phyloP scores from a whole-genome alignment of 2,113 vertebrate species.

The Trematocara nigrifrons region DNA sequence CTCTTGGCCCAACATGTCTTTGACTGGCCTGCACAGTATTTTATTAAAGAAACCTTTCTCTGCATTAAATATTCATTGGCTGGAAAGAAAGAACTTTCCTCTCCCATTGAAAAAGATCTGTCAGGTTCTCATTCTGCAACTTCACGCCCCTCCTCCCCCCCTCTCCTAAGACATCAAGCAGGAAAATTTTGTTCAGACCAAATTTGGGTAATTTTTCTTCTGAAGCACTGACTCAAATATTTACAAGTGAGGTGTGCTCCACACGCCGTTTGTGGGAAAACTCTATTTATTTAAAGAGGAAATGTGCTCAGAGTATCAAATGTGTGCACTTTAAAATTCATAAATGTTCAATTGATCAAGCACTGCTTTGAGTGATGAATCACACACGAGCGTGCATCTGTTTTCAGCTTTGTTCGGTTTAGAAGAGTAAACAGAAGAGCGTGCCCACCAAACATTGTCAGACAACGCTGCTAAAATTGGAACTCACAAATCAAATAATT shows the following conservation, averaged over 20 bases:
- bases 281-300: not conserved
- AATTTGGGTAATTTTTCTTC: not conserved
- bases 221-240: not conserved
- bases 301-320: not conserved
- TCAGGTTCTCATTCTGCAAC: not conserved
- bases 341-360: constrained; percentile 35
- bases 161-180: not conserved
- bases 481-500: not conserved
- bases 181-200: not conserved
- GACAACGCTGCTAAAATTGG: not conserved
- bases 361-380: constrained; percentile 21
- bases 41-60: constrained; percentile 45
- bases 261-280: not conserved
- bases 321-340: constrained; percentile 12
- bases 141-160: not conserved
- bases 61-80: constrained; percentile 43
- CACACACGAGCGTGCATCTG: not conserved
- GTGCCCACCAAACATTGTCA: not conserved
- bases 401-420: constrained; percentile 5
- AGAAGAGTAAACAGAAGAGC: not conserved
- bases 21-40: constrained; percentile 30
- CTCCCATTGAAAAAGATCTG: constrained; percentile 6
- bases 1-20: constrained; percentile 32
- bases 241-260: not conserved
- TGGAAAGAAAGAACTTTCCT: not conserved